These are phyloP conservation scores for Ibidorhyncha struthersii DNA, from an alignment of 2,113 vertebrate species.

Conservation along the genomic window DNA sequence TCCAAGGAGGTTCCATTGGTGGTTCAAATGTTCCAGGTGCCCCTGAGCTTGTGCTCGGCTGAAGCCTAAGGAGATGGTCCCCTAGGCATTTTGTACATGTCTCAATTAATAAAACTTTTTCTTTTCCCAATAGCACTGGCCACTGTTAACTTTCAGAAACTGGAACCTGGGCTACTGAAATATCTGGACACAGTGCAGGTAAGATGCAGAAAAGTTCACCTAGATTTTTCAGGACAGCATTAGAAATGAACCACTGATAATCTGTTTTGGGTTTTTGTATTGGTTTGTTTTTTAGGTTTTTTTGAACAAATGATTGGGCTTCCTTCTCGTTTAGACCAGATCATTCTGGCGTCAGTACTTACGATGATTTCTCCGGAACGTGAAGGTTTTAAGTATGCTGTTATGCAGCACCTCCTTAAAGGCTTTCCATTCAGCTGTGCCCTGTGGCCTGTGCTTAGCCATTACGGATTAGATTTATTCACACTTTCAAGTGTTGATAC, in stretches of 20 bases:
- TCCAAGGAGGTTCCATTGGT: not conserved
- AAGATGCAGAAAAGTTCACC: not conserved
- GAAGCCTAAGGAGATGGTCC: not conserved
- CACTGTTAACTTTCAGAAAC: conserved; percentile 89
- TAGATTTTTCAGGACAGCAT: not conserved
- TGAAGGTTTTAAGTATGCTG: not conserved
- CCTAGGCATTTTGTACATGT: not conserved
- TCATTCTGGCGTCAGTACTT: not conserved
- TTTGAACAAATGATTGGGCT: not conserved
- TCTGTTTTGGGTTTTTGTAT: not conserved
- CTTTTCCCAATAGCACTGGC: conserved; percentile 73
- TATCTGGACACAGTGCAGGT: conserved; percentile 82
- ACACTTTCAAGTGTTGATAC: not conserved
- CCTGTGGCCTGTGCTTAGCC: not conserved
- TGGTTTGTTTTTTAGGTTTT: not conserved
- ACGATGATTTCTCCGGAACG: not conserved
- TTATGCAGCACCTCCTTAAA: not conserved
- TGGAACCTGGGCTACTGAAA: conserved; percentile 75
- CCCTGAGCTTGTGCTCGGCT: not conserved
- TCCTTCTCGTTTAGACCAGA: not conserved
- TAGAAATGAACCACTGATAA: not conserved
- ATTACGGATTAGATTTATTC: not conserved
- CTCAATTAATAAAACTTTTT: not conserved
- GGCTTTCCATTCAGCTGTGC: not conserved
- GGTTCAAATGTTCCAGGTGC: not conserved